Evolutionary conservation across 2,888 invertebrate genomes (phyloP).

Genomic region (Odontomyia ornata): DNA sequence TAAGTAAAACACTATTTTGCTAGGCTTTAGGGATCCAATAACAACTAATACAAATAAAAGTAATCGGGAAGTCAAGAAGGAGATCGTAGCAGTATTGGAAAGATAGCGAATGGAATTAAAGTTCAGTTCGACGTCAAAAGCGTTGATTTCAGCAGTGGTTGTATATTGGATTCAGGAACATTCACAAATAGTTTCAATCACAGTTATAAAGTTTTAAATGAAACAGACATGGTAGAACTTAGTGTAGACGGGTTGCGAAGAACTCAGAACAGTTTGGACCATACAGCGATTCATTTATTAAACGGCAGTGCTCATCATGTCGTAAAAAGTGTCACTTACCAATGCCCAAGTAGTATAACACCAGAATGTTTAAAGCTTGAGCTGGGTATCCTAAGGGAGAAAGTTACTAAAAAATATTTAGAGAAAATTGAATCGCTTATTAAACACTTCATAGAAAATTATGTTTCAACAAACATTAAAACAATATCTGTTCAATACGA

Average conservation of each 20-base stretch:
- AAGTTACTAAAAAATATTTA: conserved; percentile 69
- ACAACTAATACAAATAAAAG: conserved; percentile 76
- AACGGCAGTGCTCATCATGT: conserved; percentile 75
- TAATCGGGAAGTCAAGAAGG: conserved; percentile 80
- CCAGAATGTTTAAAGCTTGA: conserved; percentile 72
- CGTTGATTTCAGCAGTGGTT: conserved; percentile 72
- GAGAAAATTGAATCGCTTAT: conserved; percentile 71
- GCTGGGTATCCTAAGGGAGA: conserved; percentile 75
- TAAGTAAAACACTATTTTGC: conserved; percentile 63
- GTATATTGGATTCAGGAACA: conserved; percentile 75
- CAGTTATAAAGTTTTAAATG: conserved; percentile 60
- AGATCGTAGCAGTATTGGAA: conserved; percentile 72
- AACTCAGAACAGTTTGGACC: conserved; percentile 75
- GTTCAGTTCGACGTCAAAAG: conserved; percentile 68
- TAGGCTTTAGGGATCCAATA: conserved; percentile 57
- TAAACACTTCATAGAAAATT: conserved; percentile 66
- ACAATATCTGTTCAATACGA: conserved; percentile 71
- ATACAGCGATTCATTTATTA: conserved; percentile 81
- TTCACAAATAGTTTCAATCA: conserved; percentile 54
- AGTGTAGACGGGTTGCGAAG: conserved; percentile 70
- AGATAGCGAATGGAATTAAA: conserved; percentile 58
- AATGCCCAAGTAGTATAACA: conserved; percentile 75
- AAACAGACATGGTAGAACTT: conserved; percentile 67
- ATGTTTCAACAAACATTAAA: conserved; percentile 65
- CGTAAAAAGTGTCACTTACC: conserved; percentile 72